Conservation (phyloP, 2,888 invertebrate genomes). For the Drosophila glabriapex region DNA sequence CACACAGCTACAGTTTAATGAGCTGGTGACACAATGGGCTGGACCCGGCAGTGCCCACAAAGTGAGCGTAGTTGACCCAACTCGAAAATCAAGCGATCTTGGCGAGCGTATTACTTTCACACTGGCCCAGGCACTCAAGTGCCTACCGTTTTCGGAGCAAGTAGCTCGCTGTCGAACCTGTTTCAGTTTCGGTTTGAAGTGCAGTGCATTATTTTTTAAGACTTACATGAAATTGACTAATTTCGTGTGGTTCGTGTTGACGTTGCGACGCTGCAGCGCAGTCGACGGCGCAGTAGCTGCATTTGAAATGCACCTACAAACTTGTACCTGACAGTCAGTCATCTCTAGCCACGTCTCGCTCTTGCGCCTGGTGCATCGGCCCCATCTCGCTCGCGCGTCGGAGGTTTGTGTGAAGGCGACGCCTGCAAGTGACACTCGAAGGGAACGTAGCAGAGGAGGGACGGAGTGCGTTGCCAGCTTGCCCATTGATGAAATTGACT, state of each 20-base stretch:
- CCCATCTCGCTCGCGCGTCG: slow-evolving; percentile 16
- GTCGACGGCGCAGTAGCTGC: slow-evolving; percentile 32
- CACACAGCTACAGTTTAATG: slow-evolving; percentile 46
- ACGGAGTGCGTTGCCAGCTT: slow-evolving; percentile 30
- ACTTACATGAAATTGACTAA: slow-evolving; percentile 82
- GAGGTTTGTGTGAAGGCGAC: slow-evolving; percentile 65
- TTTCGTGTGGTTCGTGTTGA: slow-evolving; percentile 53
- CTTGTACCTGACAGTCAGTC: slow-evolving; percentile 71
- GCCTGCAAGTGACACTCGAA: slow-evolving; percentile 71
- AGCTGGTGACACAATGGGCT: slow-evolving; percentile 72
- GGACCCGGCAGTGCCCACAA: slow-evolving; percentile 47
- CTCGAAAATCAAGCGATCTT: slow-evolving; percentile 28
- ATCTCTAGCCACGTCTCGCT: slow-evolving; percentile 38
- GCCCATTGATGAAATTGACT: slow-evolving; percentile 84
- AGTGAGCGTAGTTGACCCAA: slow-evolving; percentile 38
- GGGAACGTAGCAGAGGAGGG: slow-evolving; percentile 20
- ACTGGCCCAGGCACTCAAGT: slow-evolving; percentile 42
- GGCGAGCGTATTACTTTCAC: slow-evolving; percentile 74
- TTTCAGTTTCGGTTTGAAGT: slow-evolving; percentile 63
- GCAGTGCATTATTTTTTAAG: slow-evolving; percentile 50
- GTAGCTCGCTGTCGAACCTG: slow-evolving; percentile 65
- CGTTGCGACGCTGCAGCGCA: slow-evolving; percentile 44
- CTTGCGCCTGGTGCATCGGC: background rate
- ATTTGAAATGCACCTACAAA: slow-evolving; percentile 74
- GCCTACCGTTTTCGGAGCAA: slow-evolving; percentile 57